These are phyloP conservation scores for Rhineura floridana DNA, from an alignment of 2,113 vertebrate species.

Conservation along the genomic window DNA sequence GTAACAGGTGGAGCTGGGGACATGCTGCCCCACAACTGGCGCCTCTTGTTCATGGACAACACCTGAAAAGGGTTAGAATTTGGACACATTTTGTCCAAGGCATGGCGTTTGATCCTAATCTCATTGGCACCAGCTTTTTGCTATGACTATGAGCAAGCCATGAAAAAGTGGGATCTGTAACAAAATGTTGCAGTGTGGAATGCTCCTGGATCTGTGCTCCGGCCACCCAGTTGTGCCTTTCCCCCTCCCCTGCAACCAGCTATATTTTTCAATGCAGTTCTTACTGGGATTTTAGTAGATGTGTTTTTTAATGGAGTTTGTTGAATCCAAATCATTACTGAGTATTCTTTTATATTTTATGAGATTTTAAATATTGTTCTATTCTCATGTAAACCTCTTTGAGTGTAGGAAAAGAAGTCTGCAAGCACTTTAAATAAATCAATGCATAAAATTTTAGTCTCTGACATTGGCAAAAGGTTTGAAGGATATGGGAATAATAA, in stretches of 20 bases:
- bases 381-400: background rate
- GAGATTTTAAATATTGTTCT: constrained; percentile 11
- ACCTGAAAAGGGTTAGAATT: background rate
- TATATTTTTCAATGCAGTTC: background rate
- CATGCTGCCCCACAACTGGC: too few species aligned
- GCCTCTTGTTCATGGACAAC: background rate
- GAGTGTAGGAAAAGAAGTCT: background rate
- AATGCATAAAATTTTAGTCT: background rate
- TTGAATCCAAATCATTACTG: background rate
- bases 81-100: background rate
- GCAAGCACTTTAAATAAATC: constrained; percentile 3
- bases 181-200: background rate
- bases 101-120: background rate
- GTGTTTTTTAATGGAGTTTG: background rate
- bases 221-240: too few species aligned
- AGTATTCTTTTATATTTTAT: background rate
- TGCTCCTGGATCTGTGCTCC: too few species aligned
- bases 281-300: background rate
- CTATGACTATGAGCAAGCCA: background rate
- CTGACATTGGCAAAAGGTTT: constrained; percentile 7
- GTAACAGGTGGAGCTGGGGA: too few species aligned
- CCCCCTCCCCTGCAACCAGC: background rate
- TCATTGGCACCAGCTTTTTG: background rate
- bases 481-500: background rate
- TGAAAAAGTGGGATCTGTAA: background rate